A percentile compares a stretch with the other conserved stretches of the same genome.
These are phyloP conservation scores for Sesia apiformis DNA, from an alignment of 2,888 invertebrate genomes.

Conservation along the genomic window DNA sequence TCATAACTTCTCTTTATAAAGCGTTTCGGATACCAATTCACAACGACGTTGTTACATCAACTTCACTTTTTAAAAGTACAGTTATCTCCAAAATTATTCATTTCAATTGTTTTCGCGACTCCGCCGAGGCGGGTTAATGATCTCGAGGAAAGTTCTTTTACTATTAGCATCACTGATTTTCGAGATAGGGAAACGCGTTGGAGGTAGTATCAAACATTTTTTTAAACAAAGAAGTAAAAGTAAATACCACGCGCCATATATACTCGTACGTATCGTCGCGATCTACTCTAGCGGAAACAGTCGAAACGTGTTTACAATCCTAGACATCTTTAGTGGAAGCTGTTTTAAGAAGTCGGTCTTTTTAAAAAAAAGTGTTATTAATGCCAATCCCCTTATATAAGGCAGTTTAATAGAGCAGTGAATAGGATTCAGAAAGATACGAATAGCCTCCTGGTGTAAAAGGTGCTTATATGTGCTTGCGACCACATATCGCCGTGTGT, in stretches of 20 bases:
- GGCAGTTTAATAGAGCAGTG: too few relatives aligned
- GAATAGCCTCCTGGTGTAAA: too few relatives aligned
- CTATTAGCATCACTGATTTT: neutral
- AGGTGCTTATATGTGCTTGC: too few relatives aligned
- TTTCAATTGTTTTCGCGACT: slow-evolving; percentile 12
- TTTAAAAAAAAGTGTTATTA: too few relatives aligned
- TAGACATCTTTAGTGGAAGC: too few relatives aligned
- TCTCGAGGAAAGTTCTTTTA: slow-evolving; percentile 7
- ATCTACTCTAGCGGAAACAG: neutral
- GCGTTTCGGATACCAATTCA: slow-evolving; percentile 4
- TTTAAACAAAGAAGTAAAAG: neutral
- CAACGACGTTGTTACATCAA: slow-evolving; percentile 1
- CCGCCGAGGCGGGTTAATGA: slow-evolving; percentile 5
- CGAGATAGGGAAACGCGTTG: neutral
- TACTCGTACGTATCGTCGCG: neutral
- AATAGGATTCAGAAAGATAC: too few relatives aligned
- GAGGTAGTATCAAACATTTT: neutral
- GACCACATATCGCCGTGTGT: too few relatives aligned
- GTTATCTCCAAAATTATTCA: slow-evolving; percentile 11
- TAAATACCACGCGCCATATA: neutral
- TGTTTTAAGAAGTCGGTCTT: too few relatives aligned
- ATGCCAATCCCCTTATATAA: too few relatives aligned
- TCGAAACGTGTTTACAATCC: too few relatives aligned
- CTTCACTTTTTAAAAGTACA: slow-evolving; percentile 3
- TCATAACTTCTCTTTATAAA: slow-evolving; percentile 5